phyloP scores from a whole-genome alignment of 1,140 invertebrate genomes.

The Apis laboriosa region DNA sequence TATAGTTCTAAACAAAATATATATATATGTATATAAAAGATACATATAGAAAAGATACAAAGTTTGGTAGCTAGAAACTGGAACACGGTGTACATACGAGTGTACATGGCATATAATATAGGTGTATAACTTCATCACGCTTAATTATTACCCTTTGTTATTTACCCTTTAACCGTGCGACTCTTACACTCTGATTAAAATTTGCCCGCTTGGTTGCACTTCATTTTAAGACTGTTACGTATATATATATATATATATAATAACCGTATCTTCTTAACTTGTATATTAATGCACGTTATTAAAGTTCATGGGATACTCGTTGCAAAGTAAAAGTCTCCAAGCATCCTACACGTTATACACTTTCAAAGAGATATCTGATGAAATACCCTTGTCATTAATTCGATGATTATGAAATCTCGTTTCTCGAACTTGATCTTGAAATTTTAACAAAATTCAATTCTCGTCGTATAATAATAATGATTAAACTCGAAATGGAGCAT shows the following conservation, averaged over 20 bases:
- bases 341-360: neutral
- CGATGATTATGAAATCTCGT: no score
- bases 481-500: no score
- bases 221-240: neutral
- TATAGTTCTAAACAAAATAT: no score
- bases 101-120: neutral
- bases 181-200: conserved; percentile 17
- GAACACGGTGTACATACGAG: neutral
- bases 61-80: no score
- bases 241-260: neutral
- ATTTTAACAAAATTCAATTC: no score
- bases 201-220: conserved; percentile 3
- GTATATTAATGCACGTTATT: neutral
- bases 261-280: neutral
- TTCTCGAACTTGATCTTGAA: no score
- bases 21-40: no score
- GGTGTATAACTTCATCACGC: neutral
- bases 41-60: no score
- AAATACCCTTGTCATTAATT: neutral
- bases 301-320: neutral
- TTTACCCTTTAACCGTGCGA: neutral
- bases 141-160: conserved; percentile 14
- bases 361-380: neutral
- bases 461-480: no score
- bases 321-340: neutral